These are phyloP conservation scores for Drosophila kepulauana DNA, from an alignment of 1,140 invertebrate genomes.

Conservation along the genomic window DNA sequence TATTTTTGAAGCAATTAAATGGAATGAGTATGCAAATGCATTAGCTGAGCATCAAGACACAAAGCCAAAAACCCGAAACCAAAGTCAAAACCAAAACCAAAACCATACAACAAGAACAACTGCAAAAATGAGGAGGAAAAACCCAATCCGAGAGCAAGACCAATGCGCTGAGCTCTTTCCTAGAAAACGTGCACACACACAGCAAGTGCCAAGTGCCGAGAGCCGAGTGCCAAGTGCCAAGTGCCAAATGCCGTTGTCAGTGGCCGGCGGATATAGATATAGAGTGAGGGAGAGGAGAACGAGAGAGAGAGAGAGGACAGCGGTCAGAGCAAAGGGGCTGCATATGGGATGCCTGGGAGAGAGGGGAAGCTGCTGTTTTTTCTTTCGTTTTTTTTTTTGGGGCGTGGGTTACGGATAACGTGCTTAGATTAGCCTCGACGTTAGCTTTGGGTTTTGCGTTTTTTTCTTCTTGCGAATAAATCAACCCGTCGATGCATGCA, in stretches of 20 bases:
- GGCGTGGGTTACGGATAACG: constrained; percentile 74
- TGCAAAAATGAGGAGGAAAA: neutral
- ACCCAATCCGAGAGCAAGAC: constrained; percentile 2
- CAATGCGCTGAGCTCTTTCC: constrained; percentile 43
- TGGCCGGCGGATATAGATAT: neutral
- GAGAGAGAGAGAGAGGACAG: too few species aligned
- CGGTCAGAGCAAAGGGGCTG: too few species aligned
- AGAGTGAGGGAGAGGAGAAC: neutral
- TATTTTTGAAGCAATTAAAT: constrained; percentile 81
- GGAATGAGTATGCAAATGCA: constrained; percentile 80
- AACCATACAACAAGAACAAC: constrained; percentile 4
- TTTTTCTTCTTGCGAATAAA: constrained; percentile 47
- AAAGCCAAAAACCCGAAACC: constrained; percentile 9
- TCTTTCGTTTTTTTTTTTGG: constrained; percentile 29
- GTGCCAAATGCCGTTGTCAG: constrained; percentile 48
- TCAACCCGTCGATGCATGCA: constrained; percentile 49
- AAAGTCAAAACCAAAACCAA: constrained; percentile 24
- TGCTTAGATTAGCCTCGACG: constrained; percentile 69
- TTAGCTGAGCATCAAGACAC: constrained; percentile 52
- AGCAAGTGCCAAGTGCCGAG: constrained; percentile 44
- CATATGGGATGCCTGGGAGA: too few species aligned
- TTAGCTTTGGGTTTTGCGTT: neutral
- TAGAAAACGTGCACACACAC: constrained; percentile 66
- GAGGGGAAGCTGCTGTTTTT: constrained; percentile 14
- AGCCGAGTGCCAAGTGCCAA: constrained; percentile 30